Evolutionary conservation across 2,113 vertebrate species (phyloP), one percentile per base, ranked within the genome.

Genomic region (Zapornia atra): DNA sequence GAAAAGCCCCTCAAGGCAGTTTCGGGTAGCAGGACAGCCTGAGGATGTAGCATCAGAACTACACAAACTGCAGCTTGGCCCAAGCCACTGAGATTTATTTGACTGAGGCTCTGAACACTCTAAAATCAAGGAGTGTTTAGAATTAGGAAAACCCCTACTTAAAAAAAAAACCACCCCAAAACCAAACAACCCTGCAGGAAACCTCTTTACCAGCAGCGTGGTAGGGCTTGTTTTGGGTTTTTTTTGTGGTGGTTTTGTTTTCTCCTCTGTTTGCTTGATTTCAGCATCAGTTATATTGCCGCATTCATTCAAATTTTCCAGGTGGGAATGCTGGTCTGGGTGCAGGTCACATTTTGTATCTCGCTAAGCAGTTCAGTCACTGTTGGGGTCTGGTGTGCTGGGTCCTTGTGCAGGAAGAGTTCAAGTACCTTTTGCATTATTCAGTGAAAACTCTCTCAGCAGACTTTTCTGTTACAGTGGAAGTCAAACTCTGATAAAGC

Each of bases 331-430:
- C 54, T 48, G 25, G 10, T 18, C 12, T 0, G 1, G 31, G 36
- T 73, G 14, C 22, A 2, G 8, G 18, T 33, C 89, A 44, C 34
- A 50, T 56, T 48, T 44, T 56, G 82, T 36, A 22, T 22, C 38
- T 80, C 6, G 1, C 44, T 40, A 56, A 65, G 59, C 42, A 53
- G 28, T 51, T 68, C n/a, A 14, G 36, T 70, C 18, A 2, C 48
- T 0, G 2, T 13, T 3, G 1, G 24, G 46, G 54, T 19, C 36
- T 0, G 0, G 11, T 38, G 53, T 42, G 24, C 66, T 89, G 78
- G 36, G 20, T 76, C 53, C 54, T 63, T 44, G 5, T 26, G 46
- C 33, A 38, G 46, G 60, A 54, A 26, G 19, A 63, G 33, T 73
- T 40, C 36, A 36, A 33, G 36, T 70, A 42, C 44, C 42, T 75